Evolutionary conservation across 2,113 vertebrate genomes (phyloP), one percentile per base, ranked within the genome.

Genomic region (Fukomys damarensis): DNA sequence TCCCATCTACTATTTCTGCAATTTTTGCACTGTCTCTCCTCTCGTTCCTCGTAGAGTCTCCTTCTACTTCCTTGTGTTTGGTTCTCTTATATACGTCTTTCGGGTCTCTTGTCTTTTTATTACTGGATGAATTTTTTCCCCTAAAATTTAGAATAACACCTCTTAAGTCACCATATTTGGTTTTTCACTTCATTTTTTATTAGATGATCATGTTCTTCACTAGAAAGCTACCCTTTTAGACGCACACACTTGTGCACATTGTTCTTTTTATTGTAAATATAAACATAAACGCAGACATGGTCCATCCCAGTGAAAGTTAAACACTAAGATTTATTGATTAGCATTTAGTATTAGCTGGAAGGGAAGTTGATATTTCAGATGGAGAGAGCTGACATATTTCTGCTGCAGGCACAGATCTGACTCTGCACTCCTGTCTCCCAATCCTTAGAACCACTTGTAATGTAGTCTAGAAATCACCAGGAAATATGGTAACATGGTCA

Each of bases 131-230:
- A 5, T 28, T 24, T 79, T 80, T 16, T 12, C n/a, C 10, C 30
- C 41, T 63, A 49, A 85, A 35, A 24, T 52, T 38, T 88, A 30
- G 30, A 87, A 59, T 66, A 59, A 19, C 28, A 35, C 2, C 9
- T 93, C 84, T 61, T 28, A 74, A 76, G 17, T 82, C 8, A 58
- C 5, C 41, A 30, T 84, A 41, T 58, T 43, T 46, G 9, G 5
- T 59, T 52, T 68, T 79, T 43, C 2, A 24, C 22, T 94, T 32
- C 24, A 54, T 84, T 79, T 96, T 95, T 49, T 80, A 56, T 65
- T 92, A 84, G 72, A 89, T 56, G 38, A 85, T 91, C 4, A 65
- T 70, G 5, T 70, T 95, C 96, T 97, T 94, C 85, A 81, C 32
- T 72, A 76, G 52, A 95, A 91, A 95, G 14, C 41, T 91, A 76